Evolutionary conservation across 1,140 invertebrate species (phyloP), one percentile per base, ranked within the genome.

Genomic region (Drosophila prosaltans): DNA sequence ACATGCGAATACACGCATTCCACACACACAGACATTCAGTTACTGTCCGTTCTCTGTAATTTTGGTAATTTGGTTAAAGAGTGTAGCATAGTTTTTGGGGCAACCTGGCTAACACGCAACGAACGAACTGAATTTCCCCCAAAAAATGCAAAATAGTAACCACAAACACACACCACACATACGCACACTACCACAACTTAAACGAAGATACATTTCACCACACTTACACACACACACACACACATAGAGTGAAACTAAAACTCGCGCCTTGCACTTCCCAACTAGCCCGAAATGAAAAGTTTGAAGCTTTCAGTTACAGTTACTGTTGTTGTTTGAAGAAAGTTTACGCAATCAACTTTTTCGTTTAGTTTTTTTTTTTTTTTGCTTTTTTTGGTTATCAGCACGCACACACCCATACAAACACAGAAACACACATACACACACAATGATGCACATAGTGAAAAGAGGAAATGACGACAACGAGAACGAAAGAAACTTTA

Each of bases 401-500:
- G 48, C 57, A 65, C 70, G 55, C 63, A 63, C 40, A 30, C 59
- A 48, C 72, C 32, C 48, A 36, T 24, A 26, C 40, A 36, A 7
- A 36, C 32, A 6, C 32, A 36, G 3, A 55, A 59, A 72, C 60
- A 55, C 58, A 69, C 45, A 71, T 51, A 70, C 21, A 54, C 55
- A 54, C 24, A 48, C 6, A 32, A 36, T 36, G 32, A 5, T n/a
- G 59, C 24, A 39, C 8, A 8, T 39, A 40, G 32, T 21, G 24
- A 58, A 2, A 28, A 48, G 24, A 36, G 72, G 21, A 40, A 36
- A 60, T 61, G 70, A 62, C 64, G 41, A 40, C 28, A 60, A 28
- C 24, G 45, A 76, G 51, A 74, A 60, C 69, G 83, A 85, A 71
- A 75, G 80, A 80, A 86, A 88, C 83, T 86, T 86, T 63, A 88